Base-by-base conservation (phyloP, 1,140 invertebrate species). In the Holotrichia oblita region DNA sequence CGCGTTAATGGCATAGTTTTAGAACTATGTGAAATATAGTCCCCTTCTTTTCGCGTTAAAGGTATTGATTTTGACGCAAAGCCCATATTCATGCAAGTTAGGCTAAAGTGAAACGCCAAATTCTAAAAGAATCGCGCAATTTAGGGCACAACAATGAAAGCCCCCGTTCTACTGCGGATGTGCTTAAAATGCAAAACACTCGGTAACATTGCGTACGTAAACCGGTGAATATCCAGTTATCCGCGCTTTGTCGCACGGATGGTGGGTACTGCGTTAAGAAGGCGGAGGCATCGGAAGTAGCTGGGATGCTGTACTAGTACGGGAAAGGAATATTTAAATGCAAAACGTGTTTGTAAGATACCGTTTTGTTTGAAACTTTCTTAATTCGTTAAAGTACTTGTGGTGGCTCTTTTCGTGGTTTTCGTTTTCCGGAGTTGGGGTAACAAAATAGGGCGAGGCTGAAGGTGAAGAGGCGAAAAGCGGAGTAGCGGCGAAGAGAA, bases 311-410 rank as follows among this genome's bases (percentile, higher is more conserved):
- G 61, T 20, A 14, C 44, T 14, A 48, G 1, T 14, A 69, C 24
- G 22, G 61, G 61, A 69, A 69, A 14, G 22, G 61, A 22, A 69
- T 69, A 69, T 69, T 69, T 69, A 69, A 69, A 69, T 69, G 61
- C 61, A 69, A 69, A 69, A 69, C 61, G 24, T 69, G 61, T 34
- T 69, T 55, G 27, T 34, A 4, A 22, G 61, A 22, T 69, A 34
- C 61, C 22, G 61, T 69, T 69, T 69, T 69, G 61, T 69, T 69
- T 14, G 61, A 69, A 69, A 69, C 24, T 69, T 69, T 69, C 61
- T 69, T 69, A 69, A 69, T 69, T 69, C 61, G 61, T 27, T 34
- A 69, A 14, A 69, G 24, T 17, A n/a, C 12, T 7, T 10, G n/a
- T 2, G 48, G 48, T 55, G 48, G 14, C 48, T 14, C 61, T 34